These are phyloP conservation scores for Apotomis betuletana DNA, from an alignment of 2,888 invertebrate species.

Conservation along the genomic window DNA sequence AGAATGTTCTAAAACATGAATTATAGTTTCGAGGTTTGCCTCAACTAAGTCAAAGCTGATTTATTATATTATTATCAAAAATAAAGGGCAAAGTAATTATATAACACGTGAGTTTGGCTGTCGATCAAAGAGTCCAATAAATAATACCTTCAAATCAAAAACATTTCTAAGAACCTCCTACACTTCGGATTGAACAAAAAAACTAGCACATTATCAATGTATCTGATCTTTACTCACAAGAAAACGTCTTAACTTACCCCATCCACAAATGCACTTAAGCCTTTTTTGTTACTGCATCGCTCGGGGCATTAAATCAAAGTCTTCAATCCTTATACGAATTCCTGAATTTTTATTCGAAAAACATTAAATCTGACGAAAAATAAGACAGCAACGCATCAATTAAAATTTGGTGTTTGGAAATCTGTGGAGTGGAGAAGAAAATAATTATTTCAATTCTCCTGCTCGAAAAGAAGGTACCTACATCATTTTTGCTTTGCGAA, in stretches of 20 bases:
- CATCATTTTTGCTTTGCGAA: too few species aligned
- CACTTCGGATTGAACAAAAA: slow-evolving; percentile 32
- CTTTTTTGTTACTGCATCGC: slow-evolving; percentile 48
- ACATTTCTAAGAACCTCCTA: slow-evolving; percentile 37
- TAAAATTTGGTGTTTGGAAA: slow-evolving; percentile 64
- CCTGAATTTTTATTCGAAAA: slow-evolving; percentile 63
- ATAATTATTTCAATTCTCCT: too few species aligned
- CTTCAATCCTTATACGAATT: slow-evolving; percentile 53
- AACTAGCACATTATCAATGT: slow-evolving; percentile 36
- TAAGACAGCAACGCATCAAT: slow-evolving; percentile 73
- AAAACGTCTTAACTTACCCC: background rate
- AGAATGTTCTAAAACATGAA: background rate
- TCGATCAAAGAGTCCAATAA: slow-evolving; percentile 35
- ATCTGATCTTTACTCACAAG: slow-evolving; percentile 21
- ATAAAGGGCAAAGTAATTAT: slow-evolving; percentile 13
- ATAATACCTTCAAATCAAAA: slow-evolving; percentile 33
- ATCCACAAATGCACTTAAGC: background rate
- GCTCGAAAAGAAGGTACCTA: too few species aligned
- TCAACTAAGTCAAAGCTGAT: background rate
- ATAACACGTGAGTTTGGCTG: background rate
- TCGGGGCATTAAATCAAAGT: slow-evolving; percentile 67
- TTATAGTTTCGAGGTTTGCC: background rate
- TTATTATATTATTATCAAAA: background rate
- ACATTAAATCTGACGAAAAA: slow-evolving; percentile 74
- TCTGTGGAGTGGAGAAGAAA: slow-evolving; percentile 31